These are phyloP conservation scores for Microcebus tavaratra DNA, from an alignment of 2,113 vertebrate species.

Conservation along the genomic window DNA sequence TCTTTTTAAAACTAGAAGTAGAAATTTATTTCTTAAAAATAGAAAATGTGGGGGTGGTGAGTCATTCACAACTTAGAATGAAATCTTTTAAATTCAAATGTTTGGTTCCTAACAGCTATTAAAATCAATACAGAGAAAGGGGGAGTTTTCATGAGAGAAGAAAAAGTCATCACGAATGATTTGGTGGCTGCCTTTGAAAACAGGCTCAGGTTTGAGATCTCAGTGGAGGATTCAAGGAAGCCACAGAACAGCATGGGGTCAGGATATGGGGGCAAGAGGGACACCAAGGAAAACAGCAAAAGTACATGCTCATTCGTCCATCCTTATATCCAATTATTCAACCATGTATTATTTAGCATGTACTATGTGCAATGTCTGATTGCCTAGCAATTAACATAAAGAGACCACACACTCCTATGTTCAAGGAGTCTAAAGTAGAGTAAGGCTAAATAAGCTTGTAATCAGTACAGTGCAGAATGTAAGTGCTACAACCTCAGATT, in stretches of 20 bases:
- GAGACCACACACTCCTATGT: not conserved
- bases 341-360: not conserved
- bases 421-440: not conserved
- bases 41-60: not conserved
- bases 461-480: not conserved
- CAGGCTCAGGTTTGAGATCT: not conserved
- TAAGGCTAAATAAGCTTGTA: not conserved
- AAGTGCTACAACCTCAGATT: not conserved
- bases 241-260: not conserved
- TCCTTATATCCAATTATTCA: not conserved
- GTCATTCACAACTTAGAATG: conserved; percentile 21
- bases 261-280: not conserved
- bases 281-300: not conserved
- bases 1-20: not conserved
- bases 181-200: not conserved
- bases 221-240: not conserved
- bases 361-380: not conserved
- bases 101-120: not conserved
- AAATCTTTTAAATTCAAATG: not conserved
- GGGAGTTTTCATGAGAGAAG: not conserved
- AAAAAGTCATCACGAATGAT: not conserved
- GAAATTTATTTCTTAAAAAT: conserved; percentile 23
- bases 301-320: not conserved
- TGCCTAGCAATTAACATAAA: not conserved
- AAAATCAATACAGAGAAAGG: conserved; percentile 6